A percentile compares a stretch with the other conserved stretches of the same genome.
Evolutionary conservation across 2,797 vertebrate genomes (phyloP).

Genomic region (Trematomus bernacchii): DNA sequence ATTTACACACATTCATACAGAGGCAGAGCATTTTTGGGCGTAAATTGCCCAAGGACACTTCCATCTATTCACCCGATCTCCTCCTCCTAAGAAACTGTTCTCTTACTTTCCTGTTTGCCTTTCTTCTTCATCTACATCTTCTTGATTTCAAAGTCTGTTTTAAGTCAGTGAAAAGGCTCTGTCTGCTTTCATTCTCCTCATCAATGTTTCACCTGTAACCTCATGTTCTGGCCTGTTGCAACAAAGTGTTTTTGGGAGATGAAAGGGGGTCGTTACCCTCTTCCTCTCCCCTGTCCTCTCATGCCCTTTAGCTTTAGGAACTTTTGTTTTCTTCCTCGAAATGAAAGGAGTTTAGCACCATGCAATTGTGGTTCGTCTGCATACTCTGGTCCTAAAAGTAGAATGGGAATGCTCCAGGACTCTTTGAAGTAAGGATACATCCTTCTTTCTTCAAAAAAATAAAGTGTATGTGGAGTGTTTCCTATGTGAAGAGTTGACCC

Average conservation of each 20-base stretch:
- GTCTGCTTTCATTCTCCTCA: slow-evolving; percentile 27
- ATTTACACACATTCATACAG: no score
- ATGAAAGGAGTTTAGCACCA: slow-evolving; percentile 26
- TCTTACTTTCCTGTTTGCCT: no score
- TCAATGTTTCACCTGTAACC: slow-evolving; percentile 39
- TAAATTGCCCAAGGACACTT: no score
- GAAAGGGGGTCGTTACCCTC: slow-evolving; percentile 11
- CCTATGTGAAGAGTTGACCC: slow-evolving; percentile 3
- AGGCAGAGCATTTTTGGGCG: no score
- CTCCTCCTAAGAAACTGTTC: no score
- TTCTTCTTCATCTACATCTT: background rate
- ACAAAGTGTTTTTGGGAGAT: slow-evolving; percentile 13
- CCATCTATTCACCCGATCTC: no score
- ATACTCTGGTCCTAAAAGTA: slow-evolving; percentile 43
- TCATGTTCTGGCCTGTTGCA: slow-evolving; percentile 36
- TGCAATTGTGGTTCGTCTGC: slow-evolving; percentile 54
- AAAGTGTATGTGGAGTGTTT: slow-evolving; percentile 8
- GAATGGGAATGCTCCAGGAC: slow-evolving; percentile 17
- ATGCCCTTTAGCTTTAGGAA: slow-evolving; percentile 21
- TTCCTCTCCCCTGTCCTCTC: slow-evolving; percentile 16
- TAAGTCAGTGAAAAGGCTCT: slow-evolving; percentile 17
- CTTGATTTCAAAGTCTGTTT: slow-evolving; percentile 15
- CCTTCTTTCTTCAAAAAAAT: background rate
- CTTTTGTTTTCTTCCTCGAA: slow-evolving; percentile 23
- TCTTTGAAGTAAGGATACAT: slow-evolving; percentile 15